Base-by-base conservation (phyloP, 2,888 invertebrate genomes). In the Ptychoptera contaminata region DNA sequence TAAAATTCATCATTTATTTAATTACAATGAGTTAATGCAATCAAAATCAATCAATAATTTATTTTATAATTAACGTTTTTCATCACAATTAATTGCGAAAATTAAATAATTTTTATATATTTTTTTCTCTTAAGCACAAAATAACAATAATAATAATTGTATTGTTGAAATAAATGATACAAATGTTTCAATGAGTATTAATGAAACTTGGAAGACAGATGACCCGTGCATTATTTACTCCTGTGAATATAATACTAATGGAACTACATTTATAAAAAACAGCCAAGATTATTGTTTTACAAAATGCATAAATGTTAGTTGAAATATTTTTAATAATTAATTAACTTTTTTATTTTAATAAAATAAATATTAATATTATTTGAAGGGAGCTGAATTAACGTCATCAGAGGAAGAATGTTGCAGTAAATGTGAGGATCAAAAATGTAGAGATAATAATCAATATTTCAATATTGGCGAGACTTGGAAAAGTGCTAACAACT, bases 401-500 rank as follows among this genome's bases (percentile, higher is more conserved):
- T 49, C 51, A 4, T 51, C 52, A 9, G 40, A 51, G 2, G 58
- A 52, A 23, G 57, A 59, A 46, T 66, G 66, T 38, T 66, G 66
- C 43, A 63, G 65, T 0, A 56, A 58, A 48, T 66, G 65, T 44
- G 55, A 62, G 2, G 58, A 58, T 37, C 61, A 58, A 2, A 60
- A 61, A 50, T 66, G 65, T 40, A 56, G 55, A 42, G 58, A 56
- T 50, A 56, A 57, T 14, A 53, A 57, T 16, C 55, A 55, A 43
- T 49, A 60, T 12, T 61, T 61, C 40, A 50, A 52, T 1, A 53
- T 63, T 11, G 64, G 62, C 2, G 57, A 63, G 12, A 58, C 59
- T 9, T 65, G 66, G 65, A 63, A 58, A 46, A 61, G 59, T 32
- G 48, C 52, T 8, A 55, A 57, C 38, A 59, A 58, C 23, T 66